phyloP scores from a whole-genome alignment of 92 coral and sea anemone species.

The Meandrina meandrites region DNA sequence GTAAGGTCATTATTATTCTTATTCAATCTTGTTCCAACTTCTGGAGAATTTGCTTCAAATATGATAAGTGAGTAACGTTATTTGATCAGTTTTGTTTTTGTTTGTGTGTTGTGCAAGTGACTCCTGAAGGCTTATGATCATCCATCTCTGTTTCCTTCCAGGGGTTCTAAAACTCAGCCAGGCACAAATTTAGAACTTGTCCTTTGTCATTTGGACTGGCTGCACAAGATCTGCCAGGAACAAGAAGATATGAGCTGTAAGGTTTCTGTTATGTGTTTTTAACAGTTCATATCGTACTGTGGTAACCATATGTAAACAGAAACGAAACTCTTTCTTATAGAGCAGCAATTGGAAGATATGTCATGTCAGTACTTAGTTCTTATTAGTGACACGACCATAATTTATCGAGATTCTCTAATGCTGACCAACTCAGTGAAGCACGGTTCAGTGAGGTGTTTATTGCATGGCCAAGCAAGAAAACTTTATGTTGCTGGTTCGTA shows the following conservation, averaged over 20 bases:
- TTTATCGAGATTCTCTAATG: too few species aligned
- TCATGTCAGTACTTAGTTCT: too few species aligned
- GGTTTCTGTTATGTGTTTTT: slow-evolving; percentile 6
- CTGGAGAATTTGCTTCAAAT: background rate
- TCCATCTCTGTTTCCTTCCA: slow-evolving; percentile 18
- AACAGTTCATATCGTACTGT: background rate
- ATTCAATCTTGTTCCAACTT: background rate
- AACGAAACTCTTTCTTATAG: too few species aligned
- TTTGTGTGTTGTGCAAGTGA: background rate
- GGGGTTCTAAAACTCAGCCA: slow-evolving; percentile 74
- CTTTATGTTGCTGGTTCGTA: too few species aligned
- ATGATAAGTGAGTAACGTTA: background rate
- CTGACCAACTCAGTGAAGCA: too few species aligned
- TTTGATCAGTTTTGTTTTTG: background rate
- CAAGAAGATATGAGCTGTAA: slow-evolving; percentile 88
- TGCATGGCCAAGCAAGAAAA: too few species aligned
- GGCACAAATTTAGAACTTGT: slow-evolving; percentile 80
- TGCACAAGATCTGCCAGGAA: slow-evolving; percentile 88
- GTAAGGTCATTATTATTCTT: background rate
- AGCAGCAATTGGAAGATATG: too few species aligned
- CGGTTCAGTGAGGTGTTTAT: too few species aligned
- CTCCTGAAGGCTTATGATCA: background rate
- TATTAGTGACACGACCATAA: too few species aligned
- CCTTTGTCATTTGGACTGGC: slow-evolving; percentile 91
- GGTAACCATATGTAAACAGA: background rate